Percentiles rank a stretch among this genome's conserved stretches.
Conservation (phyloP, 2,113 vertebrate species). For the Anseranas semipalmata region DNA sequence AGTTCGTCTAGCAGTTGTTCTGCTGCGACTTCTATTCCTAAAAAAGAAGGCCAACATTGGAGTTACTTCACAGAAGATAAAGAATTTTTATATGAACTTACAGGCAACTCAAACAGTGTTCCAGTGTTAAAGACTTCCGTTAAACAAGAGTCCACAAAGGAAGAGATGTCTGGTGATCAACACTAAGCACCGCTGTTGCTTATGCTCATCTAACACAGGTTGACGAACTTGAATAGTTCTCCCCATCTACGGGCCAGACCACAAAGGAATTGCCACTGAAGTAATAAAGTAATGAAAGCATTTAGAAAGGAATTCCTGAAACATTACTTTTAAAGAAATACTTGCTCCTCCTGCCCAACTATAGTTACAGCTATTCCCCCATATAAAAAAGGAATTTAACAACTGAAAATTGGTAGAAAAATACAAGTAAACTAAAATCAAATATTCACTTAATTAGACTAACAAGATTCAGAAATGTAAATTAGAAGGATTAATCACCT, state of each 20-base stretch:
- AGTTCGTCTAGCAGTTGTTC: conserved; percentile 86
- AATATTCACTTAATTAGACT: neutral
- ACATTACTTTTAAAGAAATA: neutral
- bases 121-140: neutral
- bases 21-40: conserved; percentile 81
- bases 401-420: neutral
- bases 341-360: neutral
- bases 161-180: neutral
- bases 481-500: neutral
- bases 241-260: neutral
- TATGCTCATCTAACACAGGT: neutral
- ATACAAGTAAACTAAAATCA: neutral
- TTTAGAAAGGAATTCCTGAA: neutral
- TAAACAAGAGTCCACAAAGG: neutral
- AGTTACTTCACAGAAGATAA: neutral
- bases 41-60: neutral
- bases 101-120: neutral
- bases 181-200: neutral
- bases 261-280: neutral
- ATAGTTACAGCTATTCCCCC: too few species aligned
- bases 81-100: neutral
- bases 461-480: neutral
- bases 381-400: neutral
- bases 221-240: neutral
- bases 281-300: neutral